Percentiles rank a stretch among this genome's conserved stretches.
phyloP scores from a whole-genome alignment of 2,888 invertebrate species.

The Danaus chrysippus region DNA sequence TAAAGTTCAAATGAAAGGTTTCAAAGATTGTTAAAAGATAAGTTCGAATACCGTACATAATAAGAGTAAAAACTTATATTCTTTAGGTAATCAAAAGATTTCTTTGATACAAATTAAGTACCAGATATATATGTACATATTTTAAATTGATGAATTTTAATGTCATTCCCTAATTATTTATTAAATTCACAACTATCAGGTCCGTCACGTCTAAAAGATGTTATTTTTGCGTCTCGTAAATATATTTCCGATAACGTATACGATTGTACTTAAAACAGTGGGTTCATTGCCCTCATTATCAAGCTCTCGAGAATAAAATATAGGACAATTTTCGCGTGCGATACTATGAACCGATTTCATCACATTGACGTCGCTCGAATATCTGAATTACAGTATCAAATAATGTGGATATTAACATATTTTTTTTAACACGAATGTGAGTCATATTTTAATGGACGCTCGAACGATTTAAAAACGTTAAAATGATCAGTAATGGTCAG shows the following conservation, averaged over 20 bases:
- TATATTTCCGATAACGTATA: slow-evolving; percentile 42
- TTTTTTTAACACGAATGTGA: slow-evolving; percentile 9
- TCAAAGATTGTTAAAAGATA: too few relatives aligned
- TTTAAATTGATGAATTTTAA: too few relatives aligned
- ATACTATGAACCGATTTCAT: slow-evolving; percentile 52
- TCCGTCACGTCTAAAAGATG: slow-evolving; percentile 41
- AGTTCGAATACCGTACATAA: too few relatives aligned
- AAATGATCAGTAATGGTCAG: slow-evolving; percentile 12
- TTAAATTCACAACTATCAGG: slow-evolving; percentile 18
- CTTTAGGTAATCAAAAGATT: too few relatives aligned
- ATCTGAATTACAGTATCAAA: slow-evolving; percentile 22
- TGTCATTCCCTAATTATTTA: not conserved
- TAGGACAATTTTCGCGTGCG: slow-evolving; percentile 64
- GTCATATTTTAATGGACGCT: slow-evolving; percentile 7
- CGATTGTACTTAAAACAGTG: slow-evolving; percentile 54
- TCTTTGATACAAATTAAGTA: too few relatives aligned
- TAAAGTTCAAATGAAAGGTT: too few relatives aligned
- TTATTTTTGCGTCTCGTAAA: slow-evolving; percentile 33
- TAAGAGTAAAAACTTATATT: too few relatives aligned
- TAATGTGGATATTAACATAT: slow-evolving; percentile 9
- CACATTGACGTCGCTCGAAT: slow-evolving; percentile 45
- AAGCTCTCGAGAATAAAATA: slow-evolving; percentile 67
- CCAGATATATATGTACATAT: too few relatives aligned
- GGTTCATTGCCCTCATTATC: slow-evolving; percentile 70
- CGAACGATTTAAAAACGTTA: slow-evolving; percentile 7